Evolutionary conservation across 2,113 vertebrate species (phyloP).

Genomic region (Rhodinocichla rosea): DNA sequence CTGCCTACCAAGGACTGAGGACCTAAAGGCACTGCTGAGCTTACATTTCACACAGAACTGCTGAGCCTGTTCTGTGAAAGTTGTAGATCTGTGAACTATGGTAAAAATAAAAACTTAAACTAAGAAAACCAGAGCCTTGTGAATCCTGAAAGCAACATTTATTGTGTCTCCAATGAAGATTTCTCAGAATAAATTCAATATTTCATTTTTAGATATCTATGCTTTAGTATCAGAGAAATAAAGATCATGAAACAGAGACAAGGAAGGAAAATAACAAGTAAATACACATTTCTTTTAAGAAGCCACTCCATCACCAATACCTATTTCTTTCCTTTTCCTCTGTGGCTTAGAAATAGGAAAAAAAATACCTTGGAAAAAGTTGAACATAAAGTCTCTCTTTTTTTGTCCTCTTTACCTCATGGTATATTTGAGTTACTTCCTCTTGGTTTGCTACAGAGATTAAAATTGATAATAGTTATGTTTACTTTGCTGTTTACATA

Average conservation of each 20-base stretch:
- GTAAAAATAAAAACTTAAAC: not conserved
- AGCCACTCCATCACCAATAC: rapidly evolving
- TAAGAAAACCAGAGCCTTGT: not conserved
- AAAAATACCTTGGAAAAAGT: not conserved
- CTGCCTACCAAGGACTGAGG: not conserved
- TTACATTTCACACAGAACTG: not conserved
- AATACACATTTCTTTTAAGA: not conserved
- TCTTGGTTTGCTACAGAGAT: not conserved
- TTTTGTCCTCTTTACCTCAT: not conserved
- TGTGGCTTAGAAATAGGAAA: not conserved
- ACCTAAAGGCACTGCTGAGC: not conserved
- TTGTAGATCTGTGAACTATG: not conserved
- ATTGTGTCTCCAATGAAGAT: not conserved
- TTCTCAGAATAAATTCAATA: not conserved
- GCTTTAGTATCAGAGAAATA: not conserved
- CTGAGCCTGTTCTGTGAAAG: not conserved
- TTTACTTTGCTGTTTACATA: not conserved
- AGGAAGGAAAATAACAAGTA: not conserved
- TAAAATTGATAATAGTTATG: not conserved
- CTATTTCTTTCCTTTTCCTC: not conserved
- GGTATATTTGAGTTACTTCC: not conserved
- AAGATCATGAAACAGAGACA: not conserved
- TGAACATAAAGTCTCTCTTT: not conserved
- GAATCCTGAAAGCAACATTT: not conserved
- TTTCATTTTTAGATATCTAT: not conserved